Percentiles rank a stretch among this genome's conserved stretches.
These are phyloP conservation scores for Epinephelus fuscoguttatus DNA, from an alignment of 2,113 vertebrate species.

Conservation along the genomic window DNA sequence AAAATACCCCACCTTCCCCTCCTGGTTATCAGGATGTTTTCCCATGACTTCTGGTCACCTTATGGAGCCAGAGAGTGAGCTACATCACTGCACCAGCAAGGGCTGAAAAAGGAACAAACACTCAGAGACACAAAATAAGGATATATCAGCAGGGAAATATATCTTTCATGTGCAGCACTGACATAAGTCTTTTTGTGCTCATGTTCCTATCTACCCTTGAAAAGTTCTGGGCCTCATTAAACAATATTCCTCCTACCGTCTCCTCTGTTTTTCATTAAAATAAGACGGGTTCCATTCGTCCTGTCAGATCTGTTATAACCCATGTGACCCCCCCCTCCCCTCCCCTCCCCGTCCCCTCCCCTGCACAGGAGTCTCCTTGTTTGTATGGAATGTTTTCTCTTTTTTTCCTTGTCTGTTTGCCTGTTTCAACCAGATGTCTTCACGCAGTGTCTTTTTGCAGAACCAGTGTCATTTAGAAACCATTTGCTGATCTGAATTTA, in stretches of 20 bases:
- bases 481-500: constrained; percentile 82
- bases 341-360: constrained; percentile 28
- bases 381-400: constrained; percentile 71
- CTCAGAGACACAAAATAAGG: neutral
- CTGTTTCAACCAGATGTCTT: constrained; percentile 78
- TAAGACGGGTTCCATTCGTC: constrained; percentile 49
- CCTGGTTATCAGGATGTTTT: neutral
- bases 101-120: neutral
- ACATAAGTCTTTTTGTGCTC: constrained; percentile 13
- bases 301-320: constrained; percentile 53
- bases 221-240: constrained; percentile 27
- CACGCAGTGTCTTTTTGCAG: constrained; percentile 80
- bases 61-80: neutral
- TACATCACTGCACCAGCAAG: neutral
- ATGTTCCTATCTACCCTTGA: constrained; percentile 20
- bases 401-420: constrained; percentile 71
- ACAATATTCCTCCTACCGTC: constrained; percentile 15
- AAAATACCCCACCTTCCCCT: neutral
- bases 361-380: constrained; percentile 62
- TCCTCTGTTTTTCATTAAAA: constrained; percentile 45
- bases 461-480: constrained; percentile 83
- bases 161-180: neutral
- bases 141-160: neutral
- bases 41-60: constrained; percentile 5
- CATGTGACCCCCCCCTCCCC: constrained; percentile 46